Base-by-base conservation (phyloP, 2,797 vertebrate genomes). In the Sebastes oblongus region DNA sequence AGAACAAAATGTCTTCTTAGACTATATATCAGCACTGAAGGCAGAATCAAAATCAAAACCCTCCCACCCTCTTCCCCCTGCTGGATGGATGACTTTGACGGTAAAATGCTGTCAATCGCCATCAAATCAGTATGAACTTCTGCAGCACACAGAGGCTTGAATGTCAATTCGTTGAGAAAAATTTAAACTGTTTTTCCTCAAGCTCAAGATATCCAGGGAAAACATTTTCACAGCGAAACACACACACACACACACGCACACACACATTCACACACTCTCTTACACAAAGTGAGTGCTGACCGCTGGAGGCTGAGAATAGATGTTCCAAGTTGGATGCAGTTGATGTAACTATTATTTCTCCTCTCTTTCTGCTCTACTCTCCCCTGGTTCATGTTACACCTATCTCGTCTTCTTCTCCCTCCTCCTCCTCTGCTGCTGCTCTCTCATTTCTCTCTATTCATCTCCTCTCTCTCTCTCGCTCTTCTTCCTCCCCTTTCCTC, bases 311-410 rank as follows among this genome's bases (percentile, higher is more conserved):
- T 89, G 69, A 93, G 89, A 92, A 93, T 91, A 92, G 90, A 89
- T 91, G 89, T 89, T 90, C 91, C 67, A 84, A 90, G 89, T 91
- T 88, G 86, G 89, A 89, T 84, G 78, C 82, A 82, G 89, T 92
- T 85, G 90, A 92, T 91, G 87, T 88, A 90, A 92, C 90, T 92
- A 88, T 93, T 91, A 89, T 91, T 89, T 90, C 82, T 89, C 81
- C 81, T 88, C 78, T 84, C 81, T 89, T 77, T 54, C 77, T 83
- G 81, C 82, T 84, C 84, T 80, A 59, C 87, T 90, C 88, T 89
- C 67, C 60, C 83, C 62, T 77, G 87, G 78, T 92, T 92, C 88
- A 91, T 91, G 90, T 91, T 92, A 88, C 89, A 93, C 89, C 91
- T 91, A 78, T 87, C 86, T 88, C 62, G 42, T 86, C 82, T 89